Percentiles rank a stretch among this genome's conserved stretches.
phyloP scores from a whole-genome alignment of 2,888 invertebrate genomes.

The Ditylenchus weischeri region DNA sequence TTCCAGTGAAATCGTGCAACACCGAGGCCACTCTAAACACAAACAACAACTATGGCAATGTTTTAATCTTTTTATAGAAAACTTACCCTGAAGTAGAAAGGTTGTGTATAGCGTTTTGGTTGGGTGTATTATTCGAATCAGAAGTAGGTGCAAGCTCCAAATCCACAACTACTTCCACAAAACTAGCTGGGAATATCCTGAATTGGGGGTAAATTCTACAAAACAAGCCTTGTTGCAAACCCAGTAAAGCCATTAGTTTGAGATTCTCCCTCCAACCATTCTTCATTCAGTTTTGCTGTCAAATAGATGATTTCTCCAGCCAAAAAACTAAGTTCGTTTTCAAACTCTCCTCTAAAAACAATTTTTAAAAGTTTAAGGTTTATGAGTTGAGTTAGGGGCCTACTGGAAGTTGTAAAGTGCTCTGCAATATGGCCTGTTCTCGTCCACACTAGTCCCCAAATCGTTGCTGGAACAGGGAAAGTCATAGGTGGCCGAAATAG shows the following conservation, averaged over 20 bases:
- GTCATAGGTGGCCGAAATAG: constrained; percentile 7
- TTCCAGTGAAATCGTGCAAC: constrained; percentile 44
- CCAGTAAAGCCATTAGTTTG: constrained; percentile 20
- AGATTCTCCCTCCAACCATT: constrained; percentile 41
- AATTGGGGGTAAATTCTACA: neutral
- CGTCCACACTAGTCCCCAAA: constrained; percentile 13
- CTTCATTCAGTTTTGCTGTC: constrained; percentile 36
- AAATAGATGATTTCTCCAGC: constrained; percentile 46
- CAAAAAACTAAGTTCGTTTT: constrained; percentile 44
- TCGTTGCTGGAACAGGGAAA: neutral
- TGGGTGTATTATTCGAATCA: too few species aligned
- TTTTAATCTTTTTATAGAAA: too few species aligned
- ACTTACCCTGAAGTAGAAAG: too few species aligned
- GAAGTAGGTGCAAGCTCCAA: neutral
- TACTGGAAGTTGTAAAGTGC: constrained; percentile 36
- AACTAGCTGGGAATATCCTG: constrained; percentile 32
- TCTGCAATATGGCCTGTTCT: constrained; percentile 28
- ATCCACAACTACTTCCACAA: constrained; percentile 32
- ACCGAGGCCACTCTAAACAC: constrained; percentile 43
- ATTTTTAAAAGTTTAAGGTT: neutral
- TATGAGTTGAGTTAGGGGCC: constrained; percentile 2
- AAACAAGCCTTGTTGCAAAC: neutral
- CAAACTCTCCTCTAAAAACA: constrained; percentile 41
- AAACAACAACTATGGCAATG: too few species aligned
- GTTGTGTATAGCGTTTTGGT: too few species aligned